Conservation (phyloP, 2,888 invertebrate species). For the Agonopterix alstromeriana region DNA sequence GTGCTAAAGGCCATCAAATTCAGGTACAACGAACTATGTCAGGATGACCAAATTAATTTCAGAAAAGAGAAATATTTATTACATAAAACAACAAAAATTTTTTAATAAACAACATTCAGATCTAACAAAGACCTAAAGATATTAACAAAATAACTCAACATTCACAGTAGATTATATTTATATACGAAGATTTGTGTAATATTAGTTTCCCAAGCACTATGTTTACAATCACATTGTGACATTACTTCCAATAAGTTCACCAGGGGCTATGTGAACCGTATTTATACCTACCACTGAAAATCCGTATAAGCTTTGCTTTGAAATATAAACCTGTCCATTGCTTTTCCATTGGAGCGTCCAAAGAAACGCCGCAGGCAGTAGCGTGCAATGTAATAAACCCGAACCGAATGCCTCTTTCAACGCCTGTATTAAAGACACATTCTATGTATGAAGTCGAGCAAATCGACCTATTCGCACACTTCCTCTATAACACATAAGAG, state of each 20-base stretch:
- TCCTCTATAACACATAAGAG: no score
- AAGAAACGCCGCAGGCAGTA: conserved; percentile 9
- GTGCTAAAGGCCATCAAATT: no score
- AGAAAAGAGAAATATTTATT: no score
- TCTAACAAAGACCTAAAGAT: no score
- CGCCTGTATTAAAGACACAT: background rate
- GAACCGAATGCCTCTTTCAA: conserved; percentile 10
- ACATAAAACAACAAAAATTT: no score
- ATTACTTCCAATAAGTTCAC: conserved; percentile 20
- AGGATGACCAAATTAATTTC: no score
- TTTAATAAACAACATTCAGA: no score
- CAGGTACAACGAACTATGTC: no score
- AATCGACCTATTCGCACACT: no score
- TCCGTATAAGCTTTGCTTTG: conserved; percentile 17
- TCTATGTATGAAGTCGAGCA: no score
- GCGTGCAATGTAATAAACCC: conserved; percentile 26
- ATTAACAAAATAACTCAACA: no score
- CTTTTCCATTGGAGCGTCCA: conserved; percentile 12
- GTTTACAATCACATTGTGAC: conserved; percentile 10
- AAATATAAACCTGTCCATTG: conserved; percentile 21
- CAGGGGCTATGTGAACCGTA: conserved; percentile 13
- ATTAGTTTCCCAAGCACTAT: conserved; percentile 4
- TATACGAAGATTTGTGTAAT: background rate
- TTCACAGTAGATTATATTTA: no score
- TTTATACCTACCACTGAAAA: conserved; percentile 13